phyloP scores from a whole-genome alignment of 2,888 invertebrate species.

The Callyntrura sp. region DNA sequence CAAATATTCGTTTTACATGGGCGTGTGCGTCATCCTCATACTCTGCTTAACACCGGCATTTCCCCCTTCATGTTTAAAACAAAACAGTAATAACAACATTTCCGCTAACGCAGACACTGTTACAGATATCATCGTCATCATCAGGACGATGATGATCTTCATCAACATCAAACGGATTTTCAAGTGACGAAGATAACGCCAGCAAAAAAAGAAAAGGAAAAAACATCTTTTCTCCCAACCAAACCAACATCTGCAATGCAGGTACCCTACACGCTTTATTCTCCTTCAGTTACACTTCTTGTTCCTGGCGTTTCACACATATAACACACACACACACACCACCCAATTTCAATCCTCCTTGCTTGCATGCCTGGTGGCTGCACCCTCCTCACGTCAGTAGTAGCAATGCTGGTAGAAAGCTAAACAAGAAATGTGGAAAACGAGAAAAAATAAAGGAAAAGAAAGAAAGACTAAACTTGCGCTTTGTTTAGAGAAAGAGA shows the following conservation, averaged over 20 bases:
- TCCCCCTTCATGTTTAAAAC: too few species aligned
- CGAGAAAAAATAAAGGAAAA: background rate
- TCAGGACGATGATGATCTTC: background rate
- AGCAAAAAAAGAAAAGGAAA: too few species aligned
- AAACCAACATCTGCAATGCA: constrained; percentile 68
- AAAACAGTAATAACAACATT: too few species aligned
- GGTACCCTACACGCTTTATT: constrained; percentile 58
- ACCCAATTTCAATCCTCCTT: background rate
- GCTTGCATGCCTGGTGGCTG: background rate
- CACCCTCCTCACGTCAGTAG: too few species aligned
- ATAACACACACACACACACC: too few species aligned
- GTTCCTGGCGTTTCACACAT: background rate
- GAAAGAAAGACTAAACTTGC: too few species aligned
- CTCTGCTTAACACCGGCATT: background rate
- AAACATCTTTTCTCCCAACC: background rate
- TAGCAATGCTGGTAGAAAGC: too few species aligned
- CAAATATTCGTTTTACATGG: too few species aligned
- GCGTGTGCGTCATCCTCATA: too few species aligned
- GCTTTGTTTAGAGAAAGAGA: too few species aligned
- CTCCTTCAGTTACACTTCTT: constrained; percentile 10
- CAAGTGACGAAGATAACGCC: constrained; percentile 16
- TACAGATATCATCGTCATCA: background rate
- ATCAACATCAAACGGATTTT: constrained; percentile 10
- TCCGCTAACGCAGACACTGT: too few species aligned
- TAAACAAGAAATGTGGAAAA: background rate